Evolutionary conservation across 2,113 vertebrate species (phyloP), one percentile per base, ranked within the genome.

Genomic region (Pelecanoides urinatrix): DNA sequence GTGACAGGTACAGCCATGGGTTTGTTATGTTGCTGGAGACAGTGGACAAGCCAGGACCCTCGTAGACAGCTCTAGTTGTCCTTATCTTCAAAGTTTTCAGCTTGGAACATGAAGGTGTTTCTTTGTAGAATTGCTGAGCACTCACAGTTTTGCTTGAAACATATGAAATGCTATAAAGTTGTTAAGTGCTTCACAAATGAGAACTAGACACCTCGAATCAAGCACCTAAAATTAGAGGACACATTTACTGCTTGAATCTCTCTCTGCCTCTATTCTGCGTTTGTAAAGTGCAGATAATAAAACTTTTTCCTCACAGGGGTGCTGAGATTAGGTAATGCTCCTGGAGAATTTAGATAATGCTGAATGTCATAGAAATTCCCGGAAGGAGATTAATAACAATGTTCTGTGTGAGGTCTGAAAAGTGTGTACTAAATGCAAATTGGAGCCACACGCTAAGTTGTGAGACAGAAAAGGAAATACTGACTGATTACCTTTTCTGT

Each of bases 171-270:
- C 74, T 72, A 19, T 89, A 20, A 80, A 84, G 65, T 42, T 50
- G n/a, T 75, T 61, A 84, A 91, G 52, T 81, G 80, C 68, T 63
- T 87, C 89, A 84, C 68, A 87, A 87, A 92, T 81, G 68, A 75
- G 68, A 67, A 34, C 47, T 52, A 78, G 77, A 73, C 70, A 61
- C 61, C 52, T 91, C 0, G 1, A 49, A 53, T 25, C 62, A 81
- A 66, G 42, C 21, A 5, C 44, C 65, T 87, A 53, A 68, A 90
- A 72, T 40, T 21, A 73, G 74, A 91, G 77, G 56, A 34, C 65
- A 40, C 34, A 7, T 56, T 61, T 56, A 38, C 32, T 3, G 3
- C 36, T 52, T 72, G 52, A 27, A 63, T 77, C 38, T 67, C 47
- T 75, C 42, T 89, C 34, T 66, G 42, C 44, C 49, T 91, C 62